Evolutionary conservation across 2,888 invertebrate species (phyloP), one percentile per base, ranked within the genome.

Genomic region (Amphipyra berbera): DNA sequence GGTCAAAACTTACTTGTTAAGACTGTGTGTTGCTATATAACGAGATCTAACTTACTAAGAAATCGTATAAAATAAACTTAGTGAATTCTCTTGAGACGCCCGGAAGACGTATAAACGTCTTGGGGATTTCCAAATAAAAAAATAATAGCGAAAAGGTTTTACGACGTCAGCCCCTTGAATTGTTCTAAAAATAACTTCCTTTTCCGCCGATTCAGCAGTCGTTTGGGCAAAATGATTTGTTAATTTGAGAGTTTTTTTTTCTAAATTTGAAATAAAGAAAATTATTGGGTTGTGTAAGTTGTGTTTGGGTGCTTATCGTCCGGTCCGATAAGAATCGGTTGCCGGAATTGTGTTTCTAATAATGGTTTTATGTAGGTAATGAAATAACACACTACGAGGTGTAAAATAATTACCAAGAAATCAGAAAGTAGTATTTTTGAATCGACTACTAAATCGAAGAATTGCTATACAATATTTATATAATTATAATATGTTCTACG

Each of bases 31-130:
- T 9, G 14, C 13, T n/a, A 13, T 15, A 44, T 35, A 57, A 64
- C 21, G 40, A 55, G 30, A 40, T 52, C 33, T 45, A 47, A 13
- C 52, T 56, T 40, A 44, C 50, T 55, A 55, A 61, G 56, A 61
- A 76, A 61, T 57, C 50, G 46, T 60, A 63, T 60, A 60, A 71
- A 60, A 57, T 57, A n/a, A 53, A 61, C 40, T 59, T 61, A 14
- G 6, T 15, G 35, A 35, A 63, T 59, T 45, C 6, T 55, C 61
- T 41, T 33, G 27, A 35, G 46, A 40, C n/a, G 7, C 7, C 35
- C 7, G 52, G 38, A 63, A 47, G 21, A 47, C 46, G 14, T 42
- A 30, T 13, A 54, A 55, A 40, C 0, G 14, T 1, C 38, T 44
- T 12, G 9, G 15, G 21, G 14, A 30, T 33, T 15, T 45, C 13